A percentile compares a stretch with the other conserved stretches of the same genome.
Evolutionary conservation across 53 echinoderm and acorn worm genomes (phyloP).

Genomic region (Hippasteria phrygiana): DNA sequence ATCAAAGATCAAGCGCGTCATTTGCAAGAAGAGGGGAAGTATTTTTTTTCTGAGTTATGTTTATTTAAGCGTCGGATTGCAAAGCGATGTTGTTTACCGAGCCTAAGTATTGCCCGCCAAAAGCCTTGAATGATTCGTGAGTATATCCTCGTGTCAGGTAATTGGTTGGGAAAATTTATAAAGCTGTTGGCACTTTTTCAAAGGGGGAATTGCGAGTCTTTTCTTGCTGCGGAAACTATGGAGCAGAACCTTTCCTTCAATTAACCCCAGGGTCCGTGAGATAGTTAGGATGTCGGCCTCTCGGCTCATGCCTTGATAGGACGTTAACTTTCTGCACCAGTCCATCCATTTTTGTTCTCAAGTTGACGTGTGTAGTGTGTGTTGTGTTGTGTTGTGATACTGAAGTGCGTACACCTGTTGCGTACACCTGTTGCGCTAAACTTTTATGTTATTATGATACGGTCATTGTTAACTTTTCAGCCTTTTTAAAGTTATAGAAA

Average conservation of each 20-base stretch:
- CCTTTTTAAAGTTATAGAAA: too few relatives aligned
- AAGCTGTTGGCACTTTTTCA: not conserved
- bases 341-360: not conserved
- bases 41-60: not conserved
- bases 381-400: too few relatives aligned
- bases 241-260: slow-evolving; percentile 2
- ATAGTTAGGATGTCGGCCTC: not conserved
- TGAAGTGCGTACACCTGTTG: too few relatives aligned
- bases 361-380: too few relatives aligned
- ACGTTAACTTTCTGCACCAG: not conserved
- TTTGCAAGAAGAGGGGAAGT: too few relatives aligned
- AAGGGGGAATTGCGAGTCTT: not conserved
- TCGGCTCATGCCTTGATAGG: not conserved
- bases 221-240: not conserved
- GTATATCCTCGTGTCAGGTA: not conserved
- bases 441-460: too few relatives aligned
- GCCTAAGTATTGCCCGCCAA: not conserved
- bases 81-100: not conserved
- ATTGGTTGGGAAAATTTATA: not conserved
- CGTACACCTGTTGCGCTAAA: too few relatives aligned
- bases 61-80: not conserved
- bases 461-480: too few relatives aligned
- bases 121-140: not conserved
- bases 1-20: slow-evolving; percentile 1
- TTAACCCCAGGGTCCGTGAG: not conserved